Evolutionary conservation across 2,797 vertebrate species (phyloP).

Genomic region (Tragelaphus oryx): DNA sequence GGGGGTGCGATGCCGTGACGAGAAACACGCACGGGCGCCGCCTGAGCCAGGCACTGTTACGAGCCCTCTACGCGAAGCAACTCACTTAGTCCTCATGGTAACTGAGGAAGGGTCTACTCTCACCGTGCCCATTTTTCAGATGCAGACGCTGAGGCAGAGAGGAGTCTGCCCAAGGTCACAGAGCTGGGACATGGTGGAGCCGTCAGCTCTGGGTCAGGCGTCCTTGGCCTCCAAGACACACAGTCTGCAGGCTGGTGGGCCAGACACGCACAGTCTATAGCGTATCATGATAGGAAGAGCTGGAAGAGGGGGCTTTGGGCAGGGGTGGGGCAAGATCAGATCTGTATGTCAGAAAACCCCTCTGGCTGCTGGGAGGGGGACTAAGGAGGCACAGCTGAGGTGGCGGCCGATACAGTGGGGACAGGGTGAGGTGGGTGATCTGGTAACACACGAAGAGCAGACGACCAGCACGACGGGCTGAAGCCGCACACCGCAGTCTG

Average conservation of each 20-base stretch:
- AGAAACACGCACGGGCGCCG: background rate
- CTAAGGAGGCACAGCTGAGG: background rate
- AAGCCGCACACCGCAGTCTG: background rate
- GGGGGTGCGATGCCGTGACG: background rate
- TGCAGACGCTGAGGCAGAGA: background rate
- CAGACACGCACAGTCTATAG: background rate
- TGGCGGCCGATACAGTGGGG: background rate
- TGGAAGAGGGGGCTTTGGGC: background rate
- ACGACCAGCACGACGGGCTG: background rate
- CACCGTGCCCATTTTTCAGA: background rate
- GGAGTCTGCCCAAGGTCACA: background rate
- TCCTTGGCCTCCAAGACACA: background rate
- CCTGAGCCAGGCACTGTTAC: background rate
- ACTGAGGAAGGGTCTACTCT: background rate
- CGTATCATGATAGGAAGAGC: background rate
- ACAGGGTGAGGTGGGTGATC: background rate
- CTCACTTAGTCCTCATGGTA: background rate
- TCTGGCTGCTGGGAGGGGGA: background rate
- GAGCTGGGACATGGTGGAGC: background rate
- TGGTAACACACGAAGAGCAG: background rate
- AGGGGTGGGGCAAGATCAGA: background rate
- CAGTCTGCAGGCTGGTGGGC: background rate
- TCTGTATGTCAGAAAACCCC: background rate
- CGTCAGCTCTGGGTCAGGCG: background rate
- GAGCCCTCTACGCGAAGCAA: background rate